phyloP scores from a whole-genome alignment of 2,113 vertebrate genomes.

The Cochlearius cochlearius region DNA sequence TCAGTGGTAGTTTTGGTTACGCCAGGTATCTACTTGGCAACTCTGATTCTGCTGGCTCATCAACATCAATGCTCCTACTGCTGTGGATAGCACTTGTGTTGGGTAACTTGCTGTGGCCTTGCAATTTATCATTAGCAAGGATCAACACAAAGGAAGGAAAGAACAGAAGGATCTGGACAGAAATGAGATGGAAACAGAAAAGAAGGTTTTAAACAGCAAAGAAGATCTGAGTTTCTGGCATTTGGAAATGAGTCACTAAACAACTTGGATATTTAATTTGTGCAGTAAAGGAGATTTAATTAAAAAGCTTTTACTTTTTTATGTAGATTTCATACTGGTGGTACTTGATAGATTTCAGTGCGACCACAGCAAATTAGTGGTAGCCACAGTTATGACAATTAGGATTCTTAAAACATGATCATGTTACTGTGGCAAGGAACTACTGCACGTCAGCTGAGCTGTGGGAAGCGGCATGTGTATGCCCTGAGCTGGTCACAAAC shows the following conservation, averaged over 20 bases:
- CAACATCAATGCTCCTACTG: neutral
- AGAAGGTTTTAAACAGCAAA: neutral
- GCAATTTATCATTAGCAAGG: neutral
- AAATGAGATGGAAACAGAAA: neutral
- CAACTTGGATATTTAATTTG: neutral
- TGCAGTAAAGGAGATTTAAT: neutral
- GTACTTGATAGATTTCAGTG: neutral
- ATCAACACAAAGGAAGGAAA: neutral
- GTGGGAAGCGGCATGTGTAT: neutral
- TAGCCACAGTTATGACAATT: neutral
- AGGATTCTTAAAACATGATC: neutral
- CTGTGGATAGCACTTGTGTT: neutral
- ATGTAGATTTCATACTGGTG: neutral
- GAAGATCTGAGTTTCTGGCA: neutral
- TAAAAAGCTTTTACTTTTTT: constrained; percentile 13
- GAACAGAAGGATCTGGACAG: neutral
- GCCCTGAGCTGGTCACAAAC: neutral
- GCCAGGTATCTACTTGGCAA: neutral
- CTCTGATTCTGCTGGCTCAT: neutral
- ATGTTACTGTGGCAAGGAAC: neutral
- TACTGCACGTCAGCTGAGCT: neutral
- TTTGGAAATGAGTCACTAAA: neutral
- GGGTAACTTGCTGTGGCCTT: neutral
- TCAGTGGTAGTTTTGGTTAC: neutral
- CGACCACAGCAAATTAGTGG: neutral